Percentiles rank a stretch among this genome's conserved stretches.
phyloP scores from a whole-genome alignment of 2,888 invertebrate genomes.

The Sminthurinus aureus region DNA sequence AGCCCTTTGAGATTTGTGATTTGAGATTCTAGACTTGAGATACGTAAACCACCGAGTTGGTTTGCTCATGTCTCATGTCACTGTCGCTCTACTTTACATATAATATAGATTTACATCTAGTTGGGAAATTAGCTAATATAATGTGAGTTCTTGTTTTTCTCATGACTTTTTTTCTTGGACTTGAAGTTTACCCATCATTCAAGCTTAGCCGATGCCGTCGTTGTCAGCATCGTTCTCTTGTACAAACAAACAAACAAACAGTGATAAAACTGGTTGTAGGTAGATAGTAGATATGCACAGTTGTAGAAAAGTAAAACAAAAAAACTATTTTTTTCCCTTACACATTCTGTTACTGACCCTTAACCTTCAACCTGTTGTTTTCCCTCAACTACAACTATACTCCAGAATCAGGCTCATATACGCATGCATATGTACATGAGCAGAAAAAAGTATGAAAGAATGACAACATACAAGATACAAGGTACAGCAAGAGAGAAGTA shows the following conservation, averaged over 20 bases:
- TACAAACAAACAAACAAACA: constrained; percentile 5
- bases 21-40: too few relatives aligned
- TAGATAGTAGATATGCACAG: background rate
- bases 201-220: background rate
- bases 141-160: background rate
- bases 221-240: background rate
- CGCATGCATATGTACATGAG: background rate
- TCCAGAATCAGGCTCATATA: background rate
- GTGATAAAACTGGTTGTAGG: background rate
- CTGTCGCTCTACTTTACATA: too few relatives aligned
- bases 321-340: background rate
- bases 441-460: too few relatives aligned
- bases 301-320: background rate
- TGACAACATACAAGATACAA: too few relatives aligned
- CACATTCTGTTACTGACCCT: constrained; percentile 20
- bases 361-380: constrained; percentile 27
- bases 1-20: too few relatives aligned
- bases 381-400: constrained; percentile 9
- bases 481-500: too few relatives aligned
- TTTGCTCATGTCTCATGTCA: too few relatives aligned
- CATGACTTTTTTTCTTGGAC: background rate
- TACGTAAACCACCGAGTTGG: background rate
- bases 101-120: too few relatives aligned
- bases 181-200: constrained; percentile 13
- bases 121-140: background rate